phyloP scores from a whole-genome alignment of 2,888 invertebrate genomes.

The Stenodema calcarata region DNA sequence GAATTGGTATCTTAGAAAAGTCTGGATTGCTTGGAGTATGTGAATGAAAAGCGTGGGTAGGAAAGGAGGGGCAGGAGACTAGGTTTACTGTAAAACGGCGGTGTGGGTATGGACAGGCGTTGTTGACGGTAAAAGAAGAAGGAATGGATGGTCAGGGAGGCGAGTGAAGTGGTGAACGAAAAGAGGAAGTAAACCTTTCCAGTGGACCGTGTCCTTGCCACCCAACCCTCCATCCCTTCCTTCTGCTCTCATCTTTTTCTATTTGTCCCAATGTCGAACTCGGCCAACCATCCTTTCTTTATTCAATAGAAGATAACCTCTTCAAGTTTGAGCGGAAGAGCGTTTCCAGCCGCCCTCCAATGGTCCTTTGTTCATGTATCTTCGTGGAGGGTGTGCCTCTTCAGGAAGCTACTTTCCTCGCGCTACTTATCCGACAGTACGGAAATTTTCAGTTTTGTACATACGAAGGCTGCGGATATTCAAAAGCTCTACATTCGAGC shows the following conservation, averaged over 20 bases:
- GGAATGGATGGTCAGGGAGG: slow-evolving; percentile 6
- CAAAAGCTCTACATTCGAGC: too few relatives aligned
- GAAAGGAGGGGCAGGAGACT: background rate
- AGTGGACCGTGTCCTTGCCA: slow-evolving; percentile 27
- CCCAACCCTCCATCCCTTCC: background rate
- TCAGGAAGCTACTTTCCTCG: background rate
- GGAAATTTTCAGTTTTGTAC: background rate
- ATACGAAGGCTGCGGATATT: background rate
- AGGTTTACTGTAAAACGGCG: background rate
- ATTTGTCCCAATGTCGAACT: slow-evolving; percentile 38
- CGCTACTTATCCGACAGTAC: background rate
- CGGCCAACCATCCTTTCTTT: slow-evolving; percentile 40
- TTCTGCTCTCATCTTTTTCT: slow-evolving; percentile 33
- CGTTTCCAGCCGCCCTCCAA: background rate
- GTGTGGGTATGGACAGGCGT: background rate
- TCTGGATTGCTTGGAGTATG: background rate
- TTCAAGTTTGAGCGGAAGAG: slow-evolving; percentile 43
- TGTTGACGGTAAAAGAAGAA: background rate
- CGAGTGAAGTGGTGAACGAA: background rate
- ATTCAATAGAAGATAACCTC: slow-evolving; percentile 43
- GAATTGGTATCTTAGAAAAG: slow-evolving; percentile 8
- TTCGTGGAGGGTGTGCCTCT: background rate
- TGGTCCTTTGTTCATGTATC: background rate
- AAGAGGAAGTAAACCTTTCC: slow-evolving; percentile 39
- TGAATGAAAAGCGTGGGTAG: background rate